These are phyloP conservation scores for Chloebia gouldiae DNA, from an alignment of 2,113 vertebrate genomes.

Conservation along the genomic window DNA sequence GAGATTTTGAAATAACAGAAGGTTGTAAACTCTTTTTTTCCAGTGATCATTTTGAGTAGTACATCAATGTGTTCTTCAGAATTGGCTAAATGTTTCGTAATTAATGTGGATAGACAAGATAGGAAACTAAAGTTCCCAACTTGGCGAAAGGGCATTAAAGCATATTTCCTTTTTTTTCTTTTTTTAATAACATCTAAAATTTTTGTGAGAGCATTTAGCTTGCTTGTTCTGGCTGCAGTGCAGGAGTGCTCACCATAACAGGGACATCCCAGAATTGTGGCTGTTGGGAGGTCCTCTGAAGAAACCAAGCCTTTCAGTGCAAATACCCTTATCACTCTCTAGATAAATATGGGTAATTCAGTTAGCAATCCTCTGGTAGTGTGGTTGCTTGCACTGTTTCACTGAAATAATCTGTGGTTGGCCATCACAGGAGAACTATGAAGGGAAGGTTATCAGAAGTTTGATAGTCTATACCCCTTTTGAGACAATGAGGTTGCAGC, in stretches of 20 bases:
- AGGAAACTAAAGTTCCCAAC: not conserved
- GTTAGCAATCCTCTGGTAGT: not conserved
- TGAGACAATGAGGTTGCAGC: not conserved
- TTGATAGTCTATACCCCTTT: not conserved
- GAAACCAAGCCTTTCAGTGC: not conserved
- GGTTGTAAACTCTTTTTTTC: not conserved
- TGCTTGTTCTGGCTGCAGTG: not conserved
- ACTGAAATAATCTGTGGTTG: not conserved
- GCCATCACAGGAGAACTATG: not conserved
- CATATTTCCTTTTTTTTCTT: not conserved
- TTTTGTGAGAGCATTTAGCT: not conserved
- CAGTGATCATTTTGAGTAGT: not conserved
- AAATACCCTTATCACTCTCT: not conserved
- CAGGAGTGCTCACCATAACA: not conserved
- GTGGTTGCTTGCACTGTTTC: rapidly evolving
- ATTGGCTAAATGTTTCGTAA: not conserved
- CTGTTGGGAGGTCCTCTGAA: not conserved
- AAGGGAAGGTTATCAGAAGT: not conserved
- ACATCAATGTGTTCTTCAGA: not conserved
- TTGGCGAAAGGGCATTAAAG: not conserved
- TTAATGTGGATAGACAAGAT: rapidly evolving
- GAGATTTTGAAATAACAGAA: not conserved
- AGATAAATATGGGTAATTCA: not conserved
- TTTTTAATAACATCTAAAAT: too few relatives aligned
- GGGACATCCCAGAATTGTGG: not conserved